Evolutionary conservation across 2,113 vertebrate species (phyloP).

Genomic region (Thamnophis sirtalis): DNA sequence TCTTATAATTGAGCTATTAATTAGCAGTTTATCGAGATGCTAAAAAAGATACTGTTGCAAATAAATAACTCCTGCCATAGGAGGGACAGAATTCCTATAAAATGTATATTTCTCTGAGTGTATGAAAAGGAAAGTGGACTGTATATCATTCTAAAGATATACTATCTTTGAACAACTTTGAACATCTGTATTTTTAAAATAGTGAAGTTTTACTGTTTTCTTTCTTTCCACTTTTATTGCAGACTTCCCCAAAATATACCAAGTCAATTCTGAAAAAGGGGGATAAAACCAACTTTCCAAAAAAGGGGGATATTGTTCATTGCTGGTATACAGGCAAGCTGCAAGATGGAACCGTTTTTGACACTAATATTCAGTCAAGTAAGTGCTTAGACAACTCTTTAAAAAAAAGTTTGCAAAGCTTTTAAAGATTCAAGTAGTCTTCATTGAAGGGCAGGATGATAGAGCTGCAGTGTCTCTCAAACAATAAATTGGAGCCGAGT

Average conservation of each 20-base stretch:
- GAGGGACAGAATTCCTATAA: not conserved
- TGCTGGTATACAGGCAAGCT: conserved; percentile 95
- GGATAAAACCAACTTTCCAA: conserved; percentile 91
- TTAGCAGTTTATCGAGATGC: not conserved
- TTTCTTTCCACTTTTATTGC: not conserved
- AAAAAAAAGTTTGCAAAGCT: not conserved
- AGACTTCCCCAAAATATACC: conserved; percentile 90
- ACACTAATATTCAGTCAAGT: conserved; percentile 89
- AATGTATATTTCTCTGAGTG: not conserved
- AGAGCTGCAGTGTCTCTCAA: not conserved
- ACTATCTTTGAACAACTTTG: not conserved
- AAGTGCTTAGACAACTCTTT: conserved; percentile 17
- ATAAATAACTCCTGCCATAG: not conserved
- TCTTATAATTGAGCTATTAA: not conserved
- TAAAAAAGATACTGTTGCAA: not conserved
- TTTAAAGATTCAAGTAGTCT: not conserved
- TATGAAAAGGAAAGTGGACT: not conserved
- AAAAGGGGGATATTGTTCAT: conserved; percentile 90
- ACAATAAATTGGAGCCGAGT: not conserved
- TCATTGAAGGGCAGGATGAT: not conserved
- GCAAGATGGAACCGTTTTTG: conserved; percentile 93
- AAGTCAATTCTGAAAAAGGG: conserved; percentile 91
- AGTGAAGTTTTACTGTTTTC: not conserved
- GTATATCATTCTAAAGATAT: not conserved
- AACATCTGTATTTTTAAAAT: not conserved